Evolutionary conservation across 2,797 vertebrate species (phyloP), one percentile per base, ranked within the genome.

Genomic region (Vireo griseus): DNA sequence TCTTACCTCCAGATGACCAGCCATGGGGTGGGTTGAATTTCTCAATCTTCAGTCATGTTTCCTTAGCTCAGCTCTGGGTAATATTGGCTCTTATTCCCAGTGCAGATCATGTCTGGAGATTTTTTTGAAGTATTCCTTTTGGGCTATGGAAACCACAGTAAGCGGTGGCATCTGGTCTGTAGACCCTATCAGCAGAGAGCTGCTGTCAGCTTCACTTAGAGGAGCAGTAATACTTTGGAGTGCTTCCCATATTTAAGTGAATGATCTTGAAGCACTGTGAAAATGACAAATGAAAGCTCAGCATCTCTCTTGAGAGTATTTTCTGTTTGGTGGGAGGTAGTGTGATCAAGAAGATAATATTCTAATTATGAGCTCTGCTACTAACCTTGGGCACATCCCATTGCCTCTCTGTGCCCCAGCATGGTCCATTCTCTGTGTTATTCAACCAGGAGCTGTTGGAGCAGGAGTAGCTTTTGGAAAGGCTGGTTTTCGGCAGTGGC

Each of bases 141-240:
- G 39, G 33, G 24, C 75, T 84, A 44, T 52, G 29, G 54, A 86
- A 94, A 29, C 80, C 54, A 45, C 24, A 84, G 1, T 52, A 86
- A 90, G 66, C 51, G 63, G 19, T 63, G 62, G 54, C 83, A 86
- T 83, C 80, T 92, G 88, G 20, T 78, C 50, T 5, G 6, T 52
- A 71, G 62, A 81, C 44, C 44, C 62, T 77, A 29, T 37, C 57
- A 61, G 51, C 74, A 89, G 74, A 88, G 52, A 71, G 29, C 47
- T 94, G 55, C 84, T 89, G 80, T 87, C 81, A 72, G 47, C 71
- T 94, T 82, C 71, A 58, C 51, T 91, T 76, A 84, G 42, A 86
- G 66, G 26, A 87, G 59, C 67, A 69, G 48, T 48, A 57, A 57
- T 69, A 28, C 29, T 65, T 24, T 39, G 58, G 74, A 94, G 39